Evolutionary conservation across 2,797 vertebrate genomes (phyloP), one percentile per base, ranked within the genome.

Genomic region (Scarus forsteni): DNA sequence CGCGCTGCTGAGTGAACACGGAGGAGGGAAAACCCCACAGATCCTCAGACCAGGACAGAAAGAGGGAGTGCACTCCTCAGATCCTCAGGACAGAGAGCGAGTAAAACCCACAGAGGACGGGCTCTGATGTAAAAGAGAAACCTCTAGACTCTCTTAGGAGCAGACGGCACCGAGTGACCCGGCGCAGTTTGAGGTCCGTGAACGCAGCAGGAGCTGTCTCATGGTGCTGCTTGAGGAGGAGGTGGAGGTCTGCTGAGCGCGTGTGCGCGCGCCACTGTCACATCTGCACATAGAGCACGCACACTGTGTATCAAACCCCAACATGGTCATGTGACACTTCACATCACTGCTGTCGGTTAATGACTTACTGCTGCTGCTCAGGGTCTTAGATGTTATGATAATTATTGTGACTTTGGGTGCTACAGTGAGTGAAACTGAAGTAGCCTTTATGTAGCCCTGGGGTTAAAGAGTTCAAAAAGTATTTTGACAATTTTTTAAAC

Each of bases 301-400:
- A 36, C 27, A 27, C 27, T 11, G 67, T 15, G 34, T 3, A 27
- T 58, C 74, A 46, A 44, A 75, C 27, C 61, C 58, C 54, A 5
- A 16, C 50, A 9, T 1, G 73, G 73, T 86, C 85, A 88, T n/a
- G 75, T 87, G 87, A 88, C 69, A 0, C 50, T 15, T 55, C 72
- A 8, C 65, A 67, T 66, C 72, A 51, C 51, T 16, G 56, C 48
- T 54, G 44, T 59, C 10, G 60, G 14, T 40, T 15, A 55, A 4
- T 16, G 18, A 44, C 7, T 43, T 7, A 10, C 36, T 55, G 42
- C 11, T 43, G 18, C 43, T 56, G 18, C 7, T 50, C 45, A 11
- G 13, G 5, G 9, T 15, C 8, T 15, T 66, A 27, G 4, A 2
- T 27, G 27, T 27, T 27, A 27, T n/a, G n/a, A n/a, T 27, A 27